Evolutionary conservation across 2,113 vertebrate species (phyloP), one percentile per base, ranked within the genome.

Genomic region (Epinephelus moara): DNA sequence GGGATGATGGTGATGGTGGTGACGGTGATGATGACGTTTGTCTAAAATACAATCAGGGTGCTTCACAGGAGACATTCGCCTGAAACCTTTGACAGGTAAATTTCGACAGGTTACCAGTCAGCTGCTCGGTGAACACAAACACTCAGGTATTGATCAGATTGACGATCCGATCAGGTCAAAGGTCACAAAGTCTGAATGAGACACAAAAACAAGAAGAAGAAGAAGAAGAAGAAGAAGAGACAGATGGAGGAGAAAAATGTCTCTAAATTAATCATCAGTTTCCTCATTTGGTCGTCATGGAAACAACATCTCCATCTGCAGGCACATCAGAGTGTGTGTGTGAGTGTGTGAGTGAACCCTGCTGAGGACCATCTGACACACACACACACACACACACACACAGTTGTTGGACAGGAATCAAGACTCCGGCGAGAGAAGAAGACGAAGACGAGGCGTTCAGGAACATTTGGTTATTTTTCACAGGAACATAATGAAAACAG

Each of bases 251-350:
- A 60, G 50, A 60, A 71, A 66, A 53, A 67, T 1, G 40, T 53
- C 78, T 67, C 69, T 87, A 81, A 91, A 91, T 91, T 78, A 87
- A 82, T 87, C 70, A 79, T 79, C 49, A 70, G 78, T 73, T 80
- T 72, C 73, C 70, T 75, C 72, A 37, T 37, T 50, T 50, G 52
- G 90, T 89, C n/a, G 82, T 70, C 90, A 91, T 89, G 82, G 90
- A 85, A 91, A 91, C 89, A 90, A 47, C 77, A 55, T 88, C 72
- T 82, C 72, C 62, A 69, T 86, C 75, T 78, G 72, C 57, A 12
- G 66, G 67, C 82, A 23, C 40, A 61, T 64, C 27, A 71, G 27
- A 62, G 30, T 59, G 50, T 42, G 56, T 18, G 11, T 45, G 42
- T 45, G 42, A 11, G 42, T 45, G 42, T 53, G 67, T 70, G 50